Evolutionary conservation across 2,888 invertebrate species (phyloP), one percentile per base, ranked within the genome.

Genomic region (Leucophora obtusa): DNA sequence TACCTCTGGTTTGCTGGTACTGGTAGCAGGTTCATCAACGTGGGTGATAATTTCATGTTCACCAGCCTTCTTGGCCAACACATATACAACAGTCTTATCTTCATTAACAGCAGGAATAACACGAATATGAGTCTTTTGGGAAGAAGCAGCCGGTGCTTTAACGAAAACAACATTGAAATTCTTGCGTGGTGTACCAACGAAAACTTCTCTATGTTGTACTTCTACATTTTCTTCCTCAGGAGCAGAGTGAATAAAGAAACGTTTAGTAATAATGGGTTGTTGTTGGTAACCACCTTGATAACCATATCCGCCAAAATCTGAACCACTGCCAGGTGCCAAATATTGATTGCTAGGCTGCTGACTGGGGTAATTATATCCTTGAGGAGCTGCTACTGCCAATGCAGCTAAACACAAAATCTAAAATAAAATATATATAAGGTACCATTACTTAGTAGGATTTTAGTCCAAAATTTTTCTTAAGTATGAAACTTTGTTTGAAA

Each of bases 101-200:
- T 85, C 85, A 33, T 84, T 84, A 59, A 82, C 68, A 56, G 85
- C 84, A 6, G 84, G 84, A 17, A 82, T 79, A 54, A 85, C 79
- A 60, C 83, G 84, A 7, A 85, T 15, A 11, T 81, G 59, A 15
- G 84, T 77, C 2, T 69, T 62, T 28, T 68, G 79, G 10, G 79
- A 74, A 7, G 66, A 9, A 47, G 78, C 82, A 11, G 51, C 71
- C 0, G 85, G 83, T 9, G 85, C 79, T 28, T 84, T 84, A 28
- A 85, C 83, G 68, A 85, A 85, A 15, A 85, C 83, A 5, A 85
- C 82, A 70, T 85, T 85, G 62, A 83, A 85, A 69, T 85, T 85
- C 65, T 83, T 84, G 65, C 82, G 84, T 17, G 83, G 60, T 14
- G 81, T 78, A 1, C 85, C 85, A 17, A 84, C 21, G 8, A 82